Evolutionary conservation across 2,113 vertebrate genomes (phyloP).

Genomic region (Melanerpes aurifrons): DNA sequence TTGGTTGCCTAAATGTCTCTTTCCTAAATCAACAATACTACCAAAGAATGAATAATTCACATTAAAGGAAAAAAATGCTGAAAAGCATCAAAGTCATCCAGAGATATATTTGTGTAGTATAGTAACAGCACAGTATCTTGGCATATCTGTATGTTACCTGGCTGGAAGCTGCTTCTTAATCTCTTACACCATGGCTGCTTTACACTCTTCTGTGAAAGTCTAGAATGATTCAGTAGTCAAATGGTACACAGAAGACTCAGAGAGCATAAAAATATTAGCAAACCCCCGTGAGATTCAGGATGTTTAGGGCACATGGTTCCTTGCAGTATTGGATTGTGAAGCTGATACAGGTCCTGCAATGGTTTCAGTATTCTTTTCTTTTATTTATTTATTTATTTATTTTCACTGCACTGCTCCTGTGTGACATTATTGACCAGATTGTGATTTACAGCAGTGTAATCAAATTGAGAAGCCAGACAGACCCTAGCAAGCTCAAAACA

Average conservation of each 20-base stretch:
- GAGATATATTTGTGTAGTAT: background rate
- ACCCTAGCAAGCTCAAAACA: background rate
- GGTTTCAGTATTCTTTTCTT: background rate
- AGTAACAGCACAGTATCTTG: background rate
- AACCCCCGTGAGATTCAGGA: background rate
- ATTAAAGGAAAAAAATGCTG: background rate
- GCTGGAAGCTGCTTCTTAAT: background rate
- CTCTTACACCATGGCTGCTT: background rate
- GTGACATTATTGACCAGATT: background rate
- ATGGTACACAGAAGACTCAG: background rate
- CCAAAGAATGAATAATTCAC: background rate
- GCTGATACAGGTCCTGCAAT: background rate
- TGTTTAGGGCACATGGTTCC: background rate
- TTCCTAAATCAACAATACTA: background rate
- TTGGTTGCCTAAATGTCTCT: background rate
- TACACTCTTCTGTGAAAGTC: background rate
- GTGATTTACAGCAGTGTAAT: constrained; percentile 1
- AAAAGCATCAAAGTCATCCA: background rate
- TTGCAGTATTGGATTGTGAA: background rate
- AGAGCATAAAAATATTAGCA: background rate
- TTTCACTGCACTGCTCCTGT: background rate
- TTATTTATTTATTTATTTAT: background rate
- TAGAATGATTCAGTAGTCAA: background rate
- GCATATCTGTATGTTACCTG: background rate
- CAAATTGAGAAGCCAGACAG: background rate